Evolutionary conservation across 2,797 vertebrate species (phyloP).

Genomic region (Lagodon rhomboides): DNA sequence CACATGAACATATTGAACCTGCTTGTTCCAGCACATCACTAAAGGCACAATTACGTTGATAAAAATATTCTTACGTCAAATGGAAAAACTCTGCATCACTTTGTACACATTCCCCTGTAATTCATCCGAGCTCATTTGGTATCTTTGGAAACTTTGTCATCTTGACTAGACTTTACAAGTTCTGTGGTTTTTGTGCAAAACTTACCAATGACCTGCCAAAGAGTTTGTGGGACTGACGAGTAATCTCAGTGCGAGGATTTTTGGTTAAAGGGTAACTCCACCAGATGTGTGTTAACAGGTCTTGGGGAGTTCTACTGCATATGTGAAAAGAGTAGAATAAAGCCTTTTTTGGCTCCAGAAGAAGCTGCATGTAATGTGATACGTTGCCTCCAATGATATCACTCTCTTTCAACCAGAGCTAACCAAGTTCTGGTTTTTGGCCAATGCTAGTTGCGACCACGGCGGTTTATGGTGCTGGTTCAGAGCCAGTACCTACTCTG

Average conservation of each 20-base stretch:
- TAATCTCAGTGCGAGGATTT: conserved; percentile 35
- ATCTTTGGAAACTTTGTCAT: conserved; percentile 40
- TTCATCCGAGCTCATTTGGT: conserved; percentile 25
- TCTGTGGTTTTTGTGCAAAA: conserved; percentile 42
- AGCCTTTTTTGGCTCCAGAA: no score
- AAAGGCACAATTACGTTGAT: not conserved
- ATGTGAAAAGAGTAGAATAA: no score
- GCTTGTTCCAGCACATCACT: conserved; percentile 10
- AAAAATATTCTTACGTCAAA: not conserved
- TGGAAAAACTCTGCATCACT: not conserved
- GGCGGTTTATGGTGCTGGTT: no score
- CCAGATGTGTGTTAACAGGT: no score
- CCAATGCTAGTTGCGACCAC: no score
- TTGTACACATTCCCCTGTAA: conserved; percentile 22
- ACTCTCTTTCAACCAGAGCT: no score
- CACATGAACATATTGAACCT: not conserved
- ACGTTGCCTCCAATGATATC: no score
- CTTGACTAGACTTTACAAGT: conserved; percentile 39
- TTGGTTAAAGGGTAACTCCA: conserved; percentile 12
- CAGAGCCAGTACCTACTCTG: no score
- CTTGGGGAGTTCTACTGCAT: no score
- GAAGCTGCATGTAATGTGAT: no score
- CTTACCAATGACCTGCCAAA: conserved; percentile 37
- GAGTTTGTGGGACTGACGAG: conserved; percentile 21
- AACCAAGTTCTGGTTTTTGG: no score